Conservation (phyloP, 2,888 invertebrate species). For the Agonopterix alstromeriana region DNA sequence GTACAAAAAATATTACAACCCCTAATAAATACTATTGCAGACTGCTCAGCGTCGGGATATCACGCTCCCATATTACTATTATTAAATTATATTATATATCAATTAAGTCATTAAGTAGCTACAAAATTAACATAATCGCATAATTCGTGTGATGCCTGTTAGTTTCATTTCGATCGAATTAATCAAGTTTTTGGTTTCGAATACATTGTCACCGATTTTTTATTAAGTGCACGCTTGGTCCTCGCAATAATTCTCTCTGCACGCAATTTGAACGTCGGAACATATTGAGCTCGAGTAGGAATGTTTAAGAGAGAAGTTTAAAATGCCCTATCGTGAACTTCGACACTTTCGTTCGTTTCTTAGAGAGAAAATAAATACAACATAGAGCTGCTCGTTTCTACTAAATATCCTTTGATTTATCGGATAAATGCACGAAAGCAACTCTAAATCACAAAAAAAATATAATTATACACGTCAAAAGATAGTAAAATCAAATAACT, state of each 20-base stretch:
- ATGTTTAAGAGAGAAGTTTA: slow-evolving; percentile 34
- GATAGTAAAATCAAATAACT: slow-evolving; percentile 34
- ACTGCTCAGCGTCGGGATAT: slow-evolving; percentile 36
- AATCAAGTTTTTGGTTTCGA: slow-evolving; percentile 5
- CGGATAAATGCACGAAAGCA: slow-evolving; percentile 58
- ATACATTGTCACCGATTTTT: slow-evolving; percentile 1
- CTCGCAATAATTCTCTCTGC: slow-evolving; percentile 20
- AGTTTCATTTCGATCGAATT: slow-evolving; percentile 6
- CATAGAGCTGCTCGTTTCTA: slow-evolving; percentile 8
- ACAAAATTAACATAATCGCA: slow-evolving; percentile 13
- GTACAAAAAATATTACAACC: slow-evolving; percentile 51
- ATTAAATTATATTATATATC: slow-evolving; percentile 2
- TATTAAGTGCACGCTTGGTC: slow-evolving; percentile 22
- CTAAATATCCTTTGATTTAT: slow-evolving; percentile 24
- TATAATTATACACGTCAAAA: slow-evolving; percentile 54
- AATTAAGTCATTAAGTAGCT: slow-evolving; percentile 19
- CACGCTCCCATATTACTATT: slow-evolving; percentile 5
- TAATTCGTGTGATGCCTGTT: slow-evolving; percentile 19
- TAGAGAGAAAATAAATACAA: slow-evolving; percentile 7
- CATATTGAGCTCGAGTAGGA: slow-evolving; percentile 31
- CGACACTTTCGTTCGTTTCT: slow-evolving; percentile 13
- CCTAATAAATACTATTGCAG: slow-evolving; percentile 49
- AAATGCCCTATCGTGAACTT: slow-evolving; percentile 22
- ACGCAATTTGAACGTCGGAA: slow-evolving; percentile 9
- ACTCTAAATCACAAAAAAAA: slow-evolving; percentile 29